Percentiles rank a stretch among this genome's conserved stretches.
Conservation (phyloP, 2,888 invertebrate genomes). For the Aphrophora alni region DNA sequence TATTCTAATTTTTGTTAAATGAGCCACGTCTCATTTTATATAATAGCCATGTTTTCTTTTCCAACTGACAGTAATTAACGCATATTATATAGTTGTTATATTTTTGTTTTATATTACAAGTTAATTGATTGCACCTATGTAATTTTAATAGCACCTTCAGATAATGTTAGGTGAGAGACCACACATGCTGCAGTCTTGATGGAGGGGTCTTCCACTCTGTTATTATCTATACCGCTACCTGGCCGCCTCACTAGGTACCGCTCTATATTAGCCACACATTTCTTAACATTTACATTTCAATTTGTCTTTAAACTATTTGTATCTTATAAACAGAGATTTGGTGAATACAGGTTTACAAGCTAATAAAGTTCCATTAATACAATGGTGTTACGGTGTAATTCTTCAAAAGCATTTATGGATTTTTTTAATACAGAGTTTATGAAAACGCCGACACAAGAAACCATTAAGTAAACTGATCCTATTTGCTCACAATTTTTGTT, state of each 20-base stretch:
- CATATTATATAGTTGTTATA: background rate
- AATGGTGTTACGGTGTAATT: too few species aligned
- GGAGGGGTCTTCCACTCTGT: background rate
- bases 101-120: conserved; percentile 2
- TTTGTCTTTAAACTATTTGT: too few species aligned
- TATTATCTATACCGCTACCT: background rate
- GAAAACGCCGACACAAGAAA: too few species aligned
- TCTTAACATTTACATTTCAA: background rate
- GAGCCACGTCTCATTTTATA: background rate
- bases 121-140: conserved; percentile 3
- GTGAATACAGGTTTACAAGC: too few species aligned
- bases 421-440: too few species aligned
- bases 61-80: background rate
- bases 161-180: background rate
- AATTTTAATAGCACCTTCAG: conserved; percentile 1
- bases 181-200: background rate
- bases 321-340: too few species aligned
- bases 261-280: background rate
- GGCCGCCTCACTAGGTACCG: background rate
- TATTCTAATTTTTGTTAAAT: background rate
- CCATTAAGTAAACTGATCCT: too few species aligned
- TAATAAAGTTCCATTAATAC: too few species aligned
- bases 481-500: too few species aligned
- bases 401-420: too few species aligned
- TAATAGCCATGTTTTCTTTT: background rate